These are phyloP conservation scores for Betta splendens DNA, from an alignment of 2,797 vertebrate genomes.

Conservation along the genomic window DNA sequence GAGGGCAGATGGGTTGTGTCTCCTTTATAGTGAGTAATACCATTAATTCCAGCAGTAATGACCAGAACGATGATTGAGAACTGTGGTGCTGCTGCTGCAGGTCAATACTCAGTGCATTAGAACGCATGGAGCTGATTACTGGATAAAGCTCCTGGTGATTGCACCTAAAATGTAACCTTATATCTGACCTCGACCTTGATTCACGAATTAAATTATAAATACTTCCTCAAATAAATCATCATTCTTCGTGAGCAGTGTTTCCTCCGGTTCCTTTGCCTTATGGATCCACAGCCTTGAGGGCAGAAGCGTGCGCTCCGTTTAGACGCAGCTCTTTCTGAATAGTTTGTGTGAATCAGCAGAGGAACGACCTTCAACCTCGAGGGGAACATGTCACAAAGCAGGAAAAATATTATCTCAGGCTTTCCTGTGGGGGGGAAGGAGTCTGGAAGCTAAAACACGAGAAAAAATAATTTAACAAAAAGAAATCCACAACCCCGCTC, in stretches of 20 bases:
- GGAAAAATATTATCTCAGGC: constrained; percentile 64
- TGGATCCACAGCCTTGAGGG: neutral
- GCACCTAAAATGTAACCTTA: constrained; percentile 53
- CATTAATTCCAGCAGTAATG: constrained; percentile 75
- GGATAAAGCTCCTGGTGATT: constrained; percentile 42
- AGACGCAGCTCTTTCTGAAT: constrained; percentile 7
- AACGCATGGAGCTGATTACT: constrained; percentile 54
- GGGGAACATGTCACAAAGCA: constrained; percentile 33
- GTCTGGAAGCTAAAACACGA: constrained; percentile 5
- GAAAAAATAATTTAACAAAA: constrained; percentile 13
- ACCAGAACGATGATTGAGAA: constrained; percentile 74
- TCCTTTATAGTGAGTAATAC: constrained; percentile 77
- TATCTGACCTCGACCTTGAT: constrained; percentile 48
- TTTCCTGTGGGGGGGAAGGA: constrained; percentile 31
- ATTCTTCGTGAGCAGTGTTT: constrained; percentile 24
- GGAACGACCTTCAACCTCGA: constrained; percentile 44
- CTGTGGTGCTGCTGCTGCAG: constrained; percentile 53
- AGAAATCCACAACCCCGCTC: constrained; percentile 9
- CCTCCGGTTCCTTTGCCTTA: constrained; percentile 1
- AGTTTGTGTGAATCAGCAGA: constrained; percentile 30
- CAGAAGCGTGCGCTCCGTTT: constrained; percentile 4
- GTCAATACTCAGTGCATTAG: constrained; percentile 62
- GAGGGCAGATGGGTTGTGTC: constrained; percentile 73
- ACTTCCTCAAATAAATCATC: constrained; percentile 26
- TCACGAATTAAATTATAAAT: constrained; percentile 29